phyloP scores from a whole-genome alignment of 2,797 vertebrate genomes.

The Orestias chungarensis region DNA sequence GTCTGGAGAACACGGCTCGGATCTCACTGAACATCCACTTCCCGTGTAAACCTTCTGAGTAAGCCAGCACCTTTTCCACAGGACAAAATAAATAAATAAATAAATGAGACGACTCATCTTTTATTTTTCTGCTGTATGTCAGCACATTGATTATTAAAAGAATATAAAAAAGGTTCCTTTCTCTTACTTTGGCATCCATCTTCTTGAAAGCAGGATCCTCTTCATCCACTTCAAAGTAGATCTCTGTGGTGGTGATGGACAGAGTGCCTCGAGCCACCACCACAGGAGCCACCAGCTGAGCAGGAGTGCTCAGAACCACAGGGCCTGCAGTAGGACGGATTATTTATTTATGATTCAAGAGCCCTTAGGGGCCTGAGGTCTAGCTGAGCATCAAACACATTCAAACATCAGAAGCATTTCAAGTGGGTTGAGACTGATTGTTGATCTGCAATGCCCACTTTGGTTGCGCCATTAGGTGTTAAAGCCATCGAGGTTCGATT shows the following conservation, averaged over 20 bases:
- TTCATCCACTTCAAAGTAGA: slow-evolving; percentile 99
- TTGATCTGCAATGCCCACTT: slow-evolving; percentile 26
- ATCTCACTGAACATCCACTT: slow-evolving; percentile 99
- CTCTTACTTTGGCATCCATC: slow-evolving; percentile 90
- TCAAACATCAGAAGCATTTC: slow-evolving; percentile 28
- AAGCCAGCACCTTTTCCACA: slow-evolving; percentile 97
- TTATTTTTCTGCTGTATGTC: background rate
- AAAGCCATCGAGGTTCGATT: slow-evolving; percentile 9
- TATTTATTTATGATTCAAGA: background rate
- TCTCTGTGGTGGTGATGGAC: slow-evolving; percentile 98
- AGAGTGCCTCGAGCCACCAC: slow-evolving; percentile 96
- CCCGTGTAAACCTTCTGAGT: slow-evolving; percentile 96
- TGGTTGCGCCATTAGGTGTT: background rate
- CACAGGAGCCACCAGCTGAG: slow-evolving; percentile 95
- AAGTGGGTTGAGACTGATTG: slow-evolving; percentile 27
- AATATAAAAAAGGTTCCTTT: background rate
- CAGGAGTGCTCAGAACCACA: slow-evolving; percentile 95
- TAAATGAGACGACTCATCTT: background rate
- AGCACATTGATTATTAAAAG: background rate
- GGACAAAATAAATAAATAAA: too few species aligned
- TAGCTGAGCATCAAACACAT: slow-evolving; percentile 19
- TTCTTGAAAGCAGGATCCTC: slow-evolving; percentile 93
- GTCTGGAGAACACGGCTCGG: slow-evolving; percentile 95
- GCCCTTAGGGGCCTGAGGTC: background rate
- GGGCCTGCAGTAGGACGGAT: slow-evolving; percentile 82